Conservation (phyloP, 2,113 vertebrate species). For the Dermatemys mawii region DNA sequence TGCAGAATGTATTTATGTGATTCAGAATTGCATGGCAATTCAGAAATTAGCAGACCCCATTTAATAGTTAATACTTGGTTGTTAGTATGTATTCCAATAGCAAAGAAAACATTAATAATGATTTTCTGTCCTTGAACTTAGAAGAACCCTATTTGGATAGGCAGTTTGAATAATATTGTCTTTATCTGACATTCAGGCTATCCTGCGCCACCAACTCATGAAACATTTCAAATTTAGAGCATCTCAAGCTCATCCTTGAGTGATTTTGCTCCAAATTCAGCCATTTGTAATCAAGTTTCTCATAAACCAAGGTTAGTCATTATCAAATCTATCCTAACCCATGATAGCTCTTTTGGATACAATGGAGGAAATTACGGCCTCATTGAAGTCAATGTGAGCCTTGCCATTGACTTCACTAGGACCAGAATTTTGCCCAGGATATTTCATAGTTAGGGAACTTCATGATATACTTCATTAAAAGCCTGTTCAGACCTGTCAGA, state of each 20-base stretch:
- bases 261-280: background rate
- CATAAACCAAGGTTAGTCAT: background rate
- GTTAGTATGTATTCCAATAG: background rate
- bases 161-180: background rate
- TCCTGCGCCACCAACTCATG: background rate
- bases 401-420: background rate
- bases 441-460: background rate
- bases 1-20: rapidly evolving
- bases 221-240: background rate
- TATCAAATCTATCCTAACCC: background rate
- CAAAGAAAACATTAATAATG: background rate
- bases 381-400: background rate
- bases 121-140: background rate
- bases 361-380: rapidly evolving
- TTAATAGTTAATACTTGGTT: rapidly evolving
- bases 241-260: background rate
- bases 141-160: background rate
- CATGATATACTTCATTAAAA: background rate
- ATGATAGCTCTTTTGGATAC: background rate
- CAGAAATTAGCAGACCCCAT: background rate
- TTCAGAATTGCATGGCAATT: background rate
- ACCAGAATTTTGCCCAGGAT: background rate
- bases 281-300: background rate
- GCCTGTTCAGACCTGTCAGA: background rate
- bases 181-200: background rate